These are phyloP conservation scores for Corythornis madagascariensis DNA, from an alignment of 2,113 vertebrate genomes.

Conservation along the genomic window DNA sequence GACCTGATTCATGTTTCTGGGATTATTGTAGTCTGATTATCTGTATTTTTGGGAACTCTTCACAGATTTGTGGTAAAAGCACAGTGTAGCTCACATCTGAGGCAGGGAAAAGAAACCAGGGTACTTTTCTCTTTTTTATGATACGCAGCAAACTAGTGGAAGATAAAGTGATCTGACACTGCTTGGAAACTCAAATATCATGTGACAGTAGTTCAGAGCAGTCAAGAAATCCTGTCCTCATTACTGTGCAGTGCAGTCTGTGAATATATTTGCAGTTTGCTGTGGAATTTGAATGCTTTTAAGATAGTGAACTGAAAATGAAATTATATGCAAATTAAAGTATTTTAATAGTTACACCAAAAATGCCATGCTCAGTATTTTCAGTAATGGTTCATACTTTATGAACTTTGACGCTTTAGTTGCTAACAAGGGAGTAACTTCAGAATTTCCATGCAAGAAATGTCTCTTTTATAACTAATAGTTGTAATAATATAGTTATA, in stretches of 20 bases:
- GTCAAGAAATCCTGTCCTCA: background rate
- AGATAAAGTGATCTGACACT: background rate
- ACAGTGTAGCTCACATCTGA: background rate
- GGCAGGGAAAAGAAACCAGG: background rate
- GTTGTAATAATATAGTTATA: background rate
- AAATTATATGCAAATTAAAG: constrained; percentile 10
- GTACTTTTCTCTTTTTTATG: background rate
- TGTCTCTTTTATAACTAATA: constrained; percentile 10
- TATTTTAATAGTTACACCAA: background rate
- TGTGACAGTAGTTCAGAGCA: background rate
- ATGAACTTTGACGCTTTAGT: constrained; percentile 1
- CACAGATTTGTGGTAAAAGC: background rate
- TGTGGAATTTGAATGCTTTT: background rate
- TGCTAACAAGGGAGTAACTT: constrained; percentile 14
- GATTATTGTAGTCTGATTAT: background rate
- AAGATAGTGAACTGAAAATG: background rate
- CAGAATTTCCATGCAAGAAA: constrained; percentile 17
- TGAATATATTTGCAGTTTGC: background rate
- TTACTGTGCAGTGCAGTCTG: background rate
- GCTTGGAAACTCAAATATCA: background rate
- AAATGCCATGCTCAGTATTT: background rate
- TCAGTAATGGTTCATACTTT: constrained; percentile 25
- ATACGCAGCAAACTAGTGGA: background rate
- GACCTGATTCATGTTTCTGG: background rate
- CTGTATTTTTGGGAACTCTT: background rate